These are phyloP conservation scores for Empidonax alnorum DNA, from an alignment of 2,113 vertebrate genomes.

Conservation along the genomic window DNA sequence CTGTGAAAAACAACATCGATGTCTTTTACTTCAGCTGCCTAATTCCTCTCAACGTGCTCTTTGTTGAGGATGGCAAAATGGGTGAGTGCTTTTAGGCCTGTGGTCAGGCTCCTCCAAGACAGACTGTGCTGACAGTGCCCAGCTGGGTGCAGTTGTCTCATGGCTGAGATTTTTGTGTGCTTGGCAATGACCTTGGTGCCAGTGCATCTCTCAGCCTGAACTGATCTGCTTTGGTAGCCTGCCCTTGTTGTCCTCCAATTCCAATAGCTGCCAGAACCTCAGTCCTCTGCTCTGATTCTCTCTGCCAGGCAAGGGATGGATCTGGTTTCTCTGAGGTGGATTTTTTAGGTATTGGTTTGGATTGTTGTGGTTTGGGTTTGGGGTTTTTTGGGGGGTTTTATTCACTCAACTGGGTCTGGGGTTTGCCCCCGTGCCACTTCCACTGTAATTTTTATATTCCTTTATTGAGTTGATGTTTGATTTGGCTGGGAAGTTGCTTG, in stretches of 20 bases:
- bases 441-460: background rate
- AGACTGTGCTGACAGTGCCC: background rate
- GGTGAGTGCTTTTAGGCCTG: slow-evolving; percentile 77
- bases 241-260: background rate
- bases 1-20: slow-evolving; percentile 98
- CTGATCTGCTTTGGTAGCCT: background rate
- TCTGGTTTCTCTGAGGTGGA: background rate
- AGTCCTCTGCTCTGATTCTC: background rate
- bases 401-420: background rate
- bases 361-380: background rate
- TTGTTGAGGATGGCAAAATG: slow-evolving; percentile 99
- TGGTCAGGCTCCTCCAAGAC: background rate
- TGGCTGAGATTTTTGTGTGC: background rate
- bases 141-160: background rate
- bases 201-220: background rate
- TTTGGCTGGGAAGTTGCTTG: background rate
- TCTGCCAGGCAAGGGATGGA: background rate
- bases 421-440: background rate
- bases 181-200: background rate
- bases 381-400: background rate
- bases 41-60: slow-evolving; percentile 95
- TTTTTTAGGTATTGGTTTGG: background rate
- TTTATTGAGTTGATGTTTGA: background rate
- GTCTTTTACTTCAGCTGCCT: slow-evolving; percentile 99
- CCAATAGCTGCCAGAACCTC: background rate